Percentiles rank a stretch among this genome's conserved stretches.
phyloP scores from a whole-genome alignment of 1,140 invertebrate genomes.

The Ephestia elutella region DNA sequence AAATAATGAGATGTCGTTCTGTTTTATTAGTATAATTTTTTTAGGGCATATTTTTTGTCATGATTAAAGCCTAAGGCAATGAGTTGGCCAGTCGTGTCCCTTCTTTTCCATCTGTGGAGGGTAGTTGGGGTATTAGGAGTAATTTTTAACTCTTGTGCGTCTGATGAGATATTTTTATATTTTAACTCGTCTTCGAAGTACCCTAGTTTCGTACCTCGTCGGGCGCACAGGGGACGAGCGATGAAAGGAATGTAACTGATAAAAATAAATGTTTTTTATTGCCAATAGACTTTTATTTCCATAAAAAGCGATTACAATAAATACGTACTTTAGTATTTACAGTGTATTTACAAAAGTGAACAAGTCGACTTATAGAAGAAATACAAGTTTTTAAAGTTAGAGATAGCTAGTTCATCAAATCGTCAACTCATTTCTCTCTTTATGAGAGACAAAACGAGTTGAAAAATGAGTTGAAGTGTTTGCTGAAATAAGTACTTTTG shows the following conservation, averaged over 20 bases:
- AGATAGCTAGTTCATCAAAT: background rate
- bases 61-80: background rate
- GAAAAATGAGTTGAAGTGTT: too few relatives aligned
- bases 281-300: constrained; percentile 58
- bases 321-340: constrained; percentile 38
- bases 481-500: too few relatives aligned
- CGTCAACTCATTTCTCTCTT: too few relatives aligned
- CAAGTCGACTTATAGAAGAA: background rate
- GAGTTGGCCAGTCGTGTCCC: background rate
- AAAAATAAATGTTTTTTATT: constrained; percentile 68
- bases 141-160: constrained; percentile 14
- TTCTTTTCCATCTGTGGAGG: constrained; percentile 8
- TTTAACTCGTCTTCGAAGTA: background rate
- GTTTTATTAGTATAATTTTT: too few relatives aligned
- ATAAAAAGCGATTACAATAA: constrained; percentile 51
- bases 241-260: constrained; percentile 28
- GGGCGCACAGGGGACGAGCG: constrained; percentile 11
- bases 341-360: constrained; percentile 4
- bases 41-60: too few relatives aligned
- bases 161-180: background rate
- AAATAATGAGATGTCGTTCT: too few relatives aligned
- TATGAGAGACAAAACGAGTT: too few relatives aligned
- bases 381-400: background rate
- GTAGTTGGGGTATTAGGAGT: constrained; percentile 1
- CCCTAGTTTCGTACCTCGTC: background rate